Evolutionary conservation across 2,797 vertebrate genomes (phyloP).

Genomic region (Tiaroga cobitis): DNA sequence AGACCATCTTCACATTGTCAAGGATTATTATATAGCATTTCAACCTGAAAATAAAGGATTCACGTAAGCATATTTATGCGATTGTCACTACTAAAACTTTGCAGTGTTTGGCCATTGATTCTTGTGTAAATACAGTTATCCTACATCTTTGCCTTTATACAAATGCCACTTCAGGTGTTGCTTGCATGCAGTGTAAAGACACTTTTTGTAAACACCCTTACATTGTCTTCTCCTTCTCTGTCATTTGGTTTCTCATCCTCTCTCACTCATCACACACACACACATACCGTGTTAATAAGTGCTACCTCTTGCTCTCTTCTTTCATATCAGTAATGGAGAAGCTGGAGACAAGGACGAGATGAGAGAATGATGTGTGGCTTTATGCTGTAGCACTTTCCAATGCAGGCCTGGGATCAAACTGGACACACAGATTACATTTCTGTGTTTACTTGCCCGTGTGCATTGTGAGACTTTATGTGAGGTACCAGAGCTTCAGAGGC

Average conservation of each 20-base stretch:
- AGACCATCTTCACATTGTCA: conserved; percentile 24
- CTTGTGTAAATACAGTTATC: not conserved
- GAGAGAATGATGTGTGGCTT: conserved; percentile 51
- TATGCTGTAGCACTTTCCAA: conserved; percentile 33
- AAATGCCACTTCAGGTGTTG: not conserved
- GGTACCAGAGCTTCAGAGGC: not conserved
- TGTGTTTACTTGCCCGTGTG: conserved; percentile 49
- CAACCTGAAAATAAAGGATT: not conserved
- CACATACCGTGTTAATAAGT: conserved; percentile 42
- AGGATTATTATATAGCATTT: conserved; percentile 25
- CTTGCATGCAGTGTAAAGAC: conserved; percentile 2
- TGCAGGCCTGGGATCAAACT: conserved; percentile 18
- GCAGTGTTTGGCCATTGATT: not conserved
- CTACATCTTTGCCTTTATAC: not conserved
- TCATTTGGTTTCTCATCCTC: conserved; percentile 30
- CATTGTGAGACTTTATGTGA: conserved; percentile 29
- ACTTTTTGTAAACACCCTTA: not conserved
- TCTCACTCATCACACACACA: not conserved
- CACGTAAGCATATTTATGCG: not conserved
- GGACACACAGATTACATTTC: conserved; percentile 41
- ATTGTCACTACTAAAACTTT: not conserved
- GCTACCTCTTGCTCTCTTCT: conserved; percentile 38
- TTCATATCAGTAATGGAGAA: conserved; percentile 41
- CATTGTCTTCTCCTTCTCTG: not conserved
- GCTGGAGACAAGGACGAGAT: conserved; percentile 34